Conservation (phyloP, 2,113 vertebrate species). For the Orycteropus afer region DNA sequence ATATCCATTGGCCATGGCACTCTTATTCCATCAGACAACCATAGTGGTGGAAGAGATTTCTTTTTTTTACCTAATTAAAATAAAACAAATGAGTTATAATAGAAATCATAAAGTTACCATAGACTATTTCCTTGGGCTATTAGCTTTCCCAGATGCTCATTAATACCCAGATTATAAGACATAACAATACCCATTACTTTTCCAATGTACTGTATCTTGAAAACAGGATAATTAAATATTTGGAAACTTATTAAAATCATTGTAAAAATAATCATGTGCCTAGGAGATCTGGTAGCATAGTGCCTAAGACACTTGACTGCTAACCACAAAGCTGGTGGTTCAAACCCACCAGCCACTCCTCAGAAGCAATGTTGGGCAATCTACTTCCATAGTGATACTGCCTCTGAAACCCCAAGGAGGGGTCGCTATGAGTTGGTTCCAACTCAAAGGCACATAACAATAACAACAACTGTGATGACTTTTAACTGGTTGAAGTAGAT, state of each 20-base stretch:
- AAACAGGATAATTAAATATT: constrained; percentile 65
- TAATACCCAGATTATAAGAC: constrained; percentile 82
- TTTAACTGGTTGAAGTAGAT: constrained; percentile 2
- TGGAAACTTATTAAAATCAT: constrained; percentile 22
- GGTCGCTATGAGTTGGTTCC: too few species aligned
- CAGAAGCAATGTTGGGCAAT: too few species aligned
- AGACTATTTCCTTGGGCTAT: constrained; percentile 78
- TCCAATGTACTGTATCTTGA: constrained; percentile 57
- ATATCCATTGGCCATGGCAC: constrained; percentile 37
- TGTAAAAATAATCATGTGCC: constrained; percentile 52
- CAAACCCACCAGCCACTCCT: too few species aligned
- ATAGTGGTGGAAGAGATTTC: constrained; percentile 56
- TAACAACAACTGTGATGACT: constrained; percentile 44
- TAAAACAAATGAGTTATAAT: constrained; percentile 79
- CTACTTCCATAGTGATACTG: too few species aligned
- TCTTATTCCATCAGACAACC: constrained; percentile 60
- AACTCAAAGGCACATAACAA: too few species aligned
- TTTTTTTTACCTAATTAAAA: constrained; percentile 83
- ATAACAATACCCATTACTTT: constrained; percentile 77
- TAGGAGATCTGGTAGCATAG: too few species aligned
- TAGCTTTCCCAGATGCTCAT: constrained; percentile 81
- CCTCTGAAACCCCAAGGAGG: too few species aligned
- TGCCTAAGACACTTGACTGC: too few species aligned
- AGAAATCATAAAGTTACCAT: constrained; percentile 80
- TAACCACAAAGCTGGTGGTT: too few species aligned